phyloP scores from a whole-genome alignment of 2,797 vertebrate genomes.

The Cygnus olor region DNA sequence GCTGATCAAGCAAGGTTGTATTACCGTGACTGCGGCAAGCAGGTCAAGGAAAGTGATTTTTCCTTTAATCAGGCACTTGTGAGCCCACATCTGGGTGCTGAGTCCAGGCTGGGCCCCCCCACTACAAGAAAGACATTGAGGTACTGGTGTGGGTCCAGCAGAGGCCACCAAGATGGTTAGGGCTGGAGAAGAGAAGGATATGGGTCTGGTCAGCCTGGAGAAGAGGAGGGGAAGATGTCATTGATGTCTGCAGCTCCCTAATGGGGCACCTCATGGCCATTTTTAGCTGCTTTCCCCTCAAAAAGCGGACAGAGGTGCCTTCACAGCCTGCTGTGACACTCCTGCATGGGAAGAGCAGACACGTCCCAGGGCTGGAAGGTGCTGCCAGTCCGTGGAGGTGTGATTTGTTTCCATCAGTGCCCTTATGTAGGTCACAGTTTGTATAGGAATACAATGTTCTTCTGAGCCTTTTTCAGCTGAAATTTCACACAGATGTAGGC shows the following conservation, averaged over 20 bases:
- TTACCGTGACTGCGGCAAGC: not conserved
- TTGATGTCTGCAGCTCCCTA: not conserved
- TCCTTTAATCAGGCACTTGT: not conserved
- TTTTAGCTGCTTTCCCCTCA: not conserved
- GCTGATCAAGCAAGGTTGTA: not conserved
- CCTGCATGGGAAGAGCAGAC: fast-evolving
- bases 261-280: fast-evolving
- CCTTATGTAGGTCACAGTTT: fast-evolving
- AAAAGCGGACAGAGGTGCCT: not conserved
- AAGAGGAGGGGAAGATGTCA: not conserved
- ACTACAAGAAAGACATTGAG: not conserved
- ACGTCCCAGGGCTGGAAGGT: not conserved
- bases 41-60: not conserved
- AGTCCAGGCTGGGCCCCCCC: not conserved
- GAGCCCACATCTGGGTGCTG: not conserved
- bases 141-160: not conserved
- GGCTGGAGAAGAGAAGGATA: not conserved
- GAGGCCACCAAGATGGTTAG: not conserved
- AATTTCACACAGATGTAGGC: not conserved
- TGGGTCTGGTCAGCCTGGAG: not conserved
- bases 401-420: not conserved
- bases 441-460: not conserved
- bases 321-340: fast-evolving
- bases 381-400: not conserved
- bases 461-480: not conserved